Evolutionary conservation across 2,888 invertebrate species (phyloP), one percentile per base, ranked within the genome.

Genomic region (Hedya salicella): DNA sequence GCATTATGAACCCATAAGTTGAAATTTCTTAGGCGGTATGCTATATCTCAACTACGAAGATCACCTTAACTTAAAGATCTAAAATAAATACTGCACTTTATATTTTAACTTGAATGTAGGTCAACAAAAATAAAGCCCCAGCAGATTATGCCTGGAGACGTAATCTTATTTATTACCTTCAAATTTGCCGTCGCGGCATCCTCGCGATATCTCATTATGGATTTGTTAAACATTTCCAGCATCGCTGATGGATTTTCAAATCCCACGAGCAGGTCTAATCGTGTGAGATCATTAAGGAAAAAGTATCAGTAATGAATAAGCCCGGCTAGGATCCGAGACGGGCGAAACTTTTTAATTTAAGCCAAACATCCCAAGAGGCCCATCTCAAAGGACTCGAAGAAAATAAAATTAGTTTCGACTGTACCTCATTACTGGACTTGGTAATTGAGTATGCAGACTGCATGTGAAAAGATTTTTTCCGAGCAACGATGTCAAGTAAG

Each of bases 321-420:
- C 75, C 74, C 76, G 72, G 74, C 75, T 73, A 72, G 78, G 80
- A 73, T 68, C 76, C 71, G 77, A 81, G 80, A 79, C 78, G 76
- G 73, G 75, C 72, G 75, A 78, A 88, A 87, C 82, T 88, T 89
- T 89, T 88, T 86, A 87, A 86, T 87, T 87, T 80, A 85, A 87
- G 77, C 81, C 82, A 84, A 88, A 86, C 83, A 85, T 86, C 80
- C 77, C 78, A 72, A 81, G 82, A 82, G 81, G 81, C 75, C 76
- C 68, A 72, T 75, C 78, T 84, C 83, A 85, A 87, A 87, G 81
- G 80, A 82, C 77, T 76, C 71, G 70, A 76, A 78, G 80, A 79
- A 86, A 86, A 86, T 85, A 86, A 86, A 88, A 86, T 83, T 83
- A 83, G 83, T 83, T 85, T 78, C 70, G 73, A 79, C 78, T 79